Percentiles rank a stretch among this genome's conserved stretches.
phyloP scores from a whole-genome alignment of 2,888 invertebrate species.

The Baronia brevicornis region DNA sequence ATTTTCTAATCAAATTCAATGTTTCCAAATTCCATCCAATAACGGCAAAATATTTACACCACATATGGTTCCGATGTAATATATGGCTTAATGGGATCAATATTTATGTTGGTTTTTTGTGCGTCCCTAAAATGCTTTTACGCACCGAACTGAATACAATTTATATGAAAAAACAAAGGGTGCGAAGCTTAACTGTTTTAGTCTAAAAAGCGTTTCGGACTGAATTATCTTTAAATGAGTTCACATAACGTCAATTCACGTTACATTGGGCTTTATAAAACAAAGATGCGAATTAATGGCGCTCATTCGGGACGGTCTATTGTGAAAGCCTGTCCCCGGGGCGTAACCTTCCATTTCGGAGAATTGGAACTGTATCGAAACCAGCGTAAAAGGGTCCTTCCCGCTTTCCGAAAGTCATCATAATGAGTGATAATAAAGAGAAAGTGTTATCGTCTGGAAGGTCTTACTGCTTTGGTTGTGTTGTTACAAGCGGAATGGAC shows the following conservation, averaged over 20 bases:
- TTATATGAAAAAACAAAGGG: conserved; percentile 6
- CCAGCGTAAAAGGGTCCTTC: conserved; percentile 48
- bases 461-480: conserved; percentile 48
- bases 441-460: conserved; percentile 34
- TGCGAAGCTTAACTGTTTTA: conserved; percentile 28
- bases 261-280: conserved; percentile 69
- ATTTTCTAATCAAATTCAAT: too few species aligned
- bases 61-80: conserved; percentile 1
- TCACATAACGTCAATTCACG: conserved; percentile 61
- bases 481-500: conserved; percentile 65
- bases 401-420: conserved; percentile 37
- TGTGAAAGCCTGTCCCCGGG: conserved; percentile 63
- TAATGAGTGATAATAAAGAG: conserved; percentile 41
- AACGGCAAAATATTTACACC: conserved; percentile 8
- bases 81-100: conserved; percentile 9
- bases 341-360: conserved; percentile 68
- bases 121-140: conserved; percentile 10
- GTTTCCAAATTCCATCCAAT: conserved; percentile 11
- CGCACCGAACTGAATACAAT: neutral
- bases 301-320: conserved; percentile 67
- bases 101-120: conserved; percentile 8
- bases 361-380: conserved; percentile 62
- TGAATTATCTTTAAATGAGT: conserved; percentile 59
- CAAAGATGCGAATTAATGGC: conserved; percentile 73
- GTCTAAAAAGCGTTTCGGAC: conserved; percentile 35